Percentiles rank a stretch among this genome's conserved stretches.
These are phyloP conservation scores for Hystrix cristata DNA, from an alignment of 2,113 vertebrate species.

Conservation along the genomic window DNA sequence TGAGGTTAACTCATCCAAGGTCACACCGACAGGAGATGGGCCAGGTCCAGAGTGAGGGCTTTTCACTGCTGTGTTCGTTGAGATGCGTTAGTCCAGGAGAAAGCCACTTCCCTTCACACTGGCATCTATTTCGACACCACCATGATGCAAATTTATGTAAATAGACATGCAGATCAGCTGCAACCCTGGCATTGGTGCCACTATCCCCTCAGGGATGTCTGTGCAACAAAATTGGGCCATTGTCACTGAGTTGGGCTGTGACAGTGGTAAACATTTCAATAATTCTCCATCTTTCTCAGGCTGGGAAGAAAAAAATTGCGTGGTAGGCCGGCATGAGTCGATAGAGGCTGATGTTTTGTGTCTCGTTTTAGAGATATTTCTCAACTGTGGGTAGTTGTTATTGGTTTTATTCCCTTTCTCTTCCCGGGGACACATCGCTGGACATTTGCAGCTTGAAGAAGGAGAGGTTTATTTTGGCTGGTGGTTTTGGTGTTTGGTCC, in stretches of 20 bases:
- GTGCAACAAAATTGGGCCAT: slow-evolving; percentile 75
- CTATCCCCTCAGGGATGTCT: slow-evolving; percentile 71
- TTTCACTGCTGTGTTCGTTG: background rate
- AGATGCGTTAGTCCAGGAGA: slow-evolving; percentile 44
- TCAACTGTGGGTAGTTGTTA: background rate
- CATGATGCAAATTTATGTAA: slow-evolving; percentile 87
- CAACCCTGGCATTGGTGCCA: slow-evolving; percentile 71
- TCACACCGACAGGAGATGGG: background rate
- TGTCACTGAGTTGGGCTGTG: slow-evolving; percentile 75
- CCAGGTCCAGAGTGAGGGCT: background rate
- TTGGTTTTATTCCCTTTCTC: background rate
- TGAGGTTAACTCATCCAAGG: background rate
- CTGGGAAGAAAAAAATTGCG: background rate
- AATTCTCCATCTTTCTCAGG: slow-evolving; percentile 74
- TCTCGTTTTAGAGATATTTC: slow-evolving; percentile 12
- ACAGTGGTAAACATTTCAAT: slow-evolving; percentile 68
- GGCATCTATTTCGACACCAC: slow-evolving; percentile 76
- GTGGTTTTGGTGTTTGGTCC: background rate
- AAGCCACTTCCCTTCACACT: slow-evolving; percentile 67
- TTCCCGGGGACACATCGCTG: background rate
- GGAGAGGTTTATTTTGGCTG: background rate
- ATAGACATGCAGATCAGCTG: slow-evolving; percentile 81
- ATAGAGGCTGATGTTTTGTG: background rate
- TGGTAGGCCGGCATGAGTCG: background rate
- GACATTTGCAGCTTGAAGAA: background rate